phyloP scores from a whole-genome alignment of 1,140 invertebrate species.

The Centruroides sculpturatus region DNA sequence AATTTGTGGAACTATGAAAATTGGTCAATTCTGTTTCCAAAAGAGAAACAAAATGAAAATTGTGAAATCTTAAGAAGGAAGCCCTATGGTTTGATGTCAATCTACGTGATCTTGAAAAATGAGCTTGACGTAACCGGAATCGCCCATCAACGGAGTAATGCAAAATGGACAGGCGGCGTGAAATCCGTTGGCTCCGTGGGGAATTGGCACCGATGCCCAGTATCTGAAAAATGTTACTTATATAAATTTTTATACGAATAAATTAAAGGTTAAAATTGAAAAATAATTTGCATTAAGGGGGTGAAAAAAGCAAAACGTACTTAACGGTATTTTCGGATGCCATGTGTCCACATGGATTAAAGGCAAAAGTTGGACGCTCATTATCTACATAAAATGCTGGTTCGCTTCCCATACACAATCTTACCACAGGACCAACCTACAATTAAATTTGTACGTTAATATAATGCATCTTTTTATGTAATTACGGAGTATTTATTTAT shows the following conservation, averaged over 20 bases:
- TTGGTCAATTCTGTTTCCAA: too few relatives aligned
- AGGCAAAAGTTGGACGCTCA: slow-evolving; percentile 75
- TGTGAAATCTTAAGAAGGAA: too few relatives aligned
- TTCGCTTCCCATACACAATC: slow-evolving; percentile 88
- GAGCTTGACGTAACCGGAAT: slow-evolving; percentile 82
- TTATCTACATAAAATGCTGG: slow-evolving; percentile 89
- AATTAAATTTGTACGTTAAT: slow-evolving; percentile 25
- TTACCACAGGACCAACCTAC: slow-evolving; percentile 63
- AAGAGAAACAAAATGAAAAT: too few relatives aligned
- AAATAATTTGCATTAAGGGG: background rate
- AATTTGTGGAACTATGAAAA: too few relatives aligned
- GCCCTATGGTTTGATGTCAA: slow-evolving; percentile 27
- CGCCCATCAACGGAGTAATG: slow-evolving; percentile 73
- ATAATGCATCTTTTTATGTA: too few relatives aligned
- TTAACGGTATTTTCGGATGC: slow-evolving; percentile 93
- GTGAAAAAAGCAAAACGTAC: slow-evolving; percentile 35
- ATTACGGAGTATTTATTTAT: too few relatives aligned
- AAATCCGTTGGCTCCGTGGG: slow-evolving; percentile 95
- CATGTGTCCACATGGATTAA: slow-evolving; percentile 98
- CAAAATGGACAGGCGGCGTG: slow-evolving; percentile 97
- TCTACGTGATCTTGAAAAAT: slow-evolving; percentile 97
- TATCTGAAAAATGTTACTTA: slow-evolving; percentile 50
- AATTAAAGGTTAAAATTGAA: background rate
- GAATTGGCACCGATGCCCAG: slow-evolving; percentile 87
- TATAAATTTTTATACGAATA: background rate